Conservation (phyloP, 2,888 invertebrate genomes). For the Bimastos eiseni region DNA sequence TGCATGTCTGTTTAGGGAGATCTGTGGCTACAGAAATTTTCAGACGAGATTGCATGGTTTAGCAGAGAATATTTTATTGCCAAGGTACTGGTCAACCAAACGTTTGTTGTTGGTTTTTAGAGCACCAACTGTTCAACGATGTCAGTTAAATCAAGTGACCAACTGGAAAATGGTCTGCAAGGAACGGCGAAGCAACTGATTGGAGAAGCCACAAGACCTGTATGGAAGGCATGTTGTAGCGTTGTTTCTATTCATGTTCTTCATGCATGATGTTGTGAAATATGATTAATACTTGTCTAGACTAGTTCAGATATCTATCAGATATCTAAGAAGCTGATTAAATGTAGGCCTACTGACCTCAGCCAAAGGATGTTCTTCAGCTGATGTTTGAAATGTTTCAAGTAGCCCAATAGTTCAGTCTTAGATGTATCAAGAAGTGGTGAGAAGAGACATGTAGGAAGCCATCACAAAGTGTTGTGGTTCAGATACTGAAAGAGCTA, state of each 20-base stretch:
- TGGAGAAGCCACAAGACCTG: slow-evolving; percentile 16
- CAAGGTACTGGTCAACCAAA: background rate
- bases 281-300: background rate
- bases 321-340: background rate
- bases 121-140: background rate
- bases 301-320: slow-evolving; percentile 2
- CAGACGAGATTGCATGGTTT: background rate
- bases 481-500: background rate
- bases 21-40: background rate
- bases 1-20: background rate
- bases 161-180: slow-evolving; percentile 17
- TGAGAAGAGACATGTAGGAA: background rate
- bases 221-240: background rate
- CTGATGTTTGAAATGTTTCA: background rate
- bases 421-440: background rate
- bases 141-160: background rate
- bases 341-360: background rate
- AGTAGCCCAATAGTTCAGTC: background rate
- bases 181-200: background rate
- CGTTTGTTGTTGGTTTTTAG: background rate
- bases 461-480: background rate
- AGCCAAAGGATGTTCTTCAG: too few relatives aligned
- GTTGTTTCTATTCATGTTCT: background rate
- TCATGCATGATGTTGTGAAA: background rate
- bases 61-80: too few relatives aligned